Conservation (phyloP, 1,140 invertebrate species). For the Zophobas morio region DNA sequence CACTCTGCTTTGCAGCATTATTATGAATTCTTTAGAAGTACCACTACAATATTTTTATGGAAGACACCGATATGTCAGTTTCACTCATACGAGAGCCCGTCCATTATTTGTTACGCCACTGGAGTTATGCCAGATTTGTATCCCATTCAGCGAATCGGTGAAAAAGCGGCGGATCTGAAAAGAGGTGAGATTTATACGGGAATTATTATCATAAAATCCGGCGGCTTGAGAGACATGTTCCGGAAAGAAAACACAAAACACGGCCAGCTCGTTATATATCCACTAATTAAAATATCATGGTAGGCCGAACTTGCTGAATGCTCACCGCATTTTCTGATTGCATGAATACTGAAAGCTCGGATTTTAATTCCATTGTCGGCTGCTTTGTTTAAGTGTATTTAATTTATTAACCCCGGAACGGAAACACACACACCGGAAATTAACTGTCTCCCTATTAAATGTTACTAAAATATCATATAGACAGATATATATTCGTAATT, state of each 20-base stretch:
- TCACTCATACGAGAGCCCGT: too few relatives aligned
- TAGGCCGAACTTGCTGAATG: constrained; percentile 45
- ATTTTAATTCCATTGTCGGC: constrained; percentile 48
- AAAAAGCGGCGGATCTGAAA: constrained; percentile 30
- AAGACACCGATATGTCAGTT: too few relatives aligned
- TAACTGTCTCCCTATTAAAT: constrained; percentile 13
- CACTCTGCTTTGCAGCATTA: too few relatives aligned
- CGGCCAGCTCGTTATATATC: constrained; percentile 44
- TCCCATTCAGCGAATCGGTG: constrained; percentile 25
- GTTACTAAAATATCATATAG: too few relatives aligned
- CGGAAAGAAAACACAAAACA: constrained; percentile 49
- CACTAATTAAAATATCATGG: constrained; percentile 50
- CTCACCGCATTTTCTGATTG: constrained; percentile 49
- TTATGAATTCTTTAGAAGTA: too few relatives aligned
- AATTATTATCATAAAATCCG: constrained; percentile 40
- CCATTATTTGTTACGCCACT: too few relatives aligned
- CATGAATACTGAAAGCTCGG: constrained; percentile 49
- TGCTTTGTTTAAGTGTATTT: constrained; percentile 44
- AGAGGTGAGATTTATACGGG: constrained; percentile 34
- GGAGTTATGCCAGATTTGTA: constrained; percentile 16
- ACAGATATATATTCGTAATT: too few relatives aligned
- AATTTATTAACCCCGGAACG: constrained; percentile 45
- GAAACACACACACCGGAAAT: constrained; percentile 32
- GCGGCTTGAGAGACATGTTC: constrained; percentile 46
- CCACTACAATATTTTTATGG: too few relatives aligned